phyloP scores from a whole-genome alignment of 2,888 invertebrate genomes.

The Eristalinus aeneus region DNA sequence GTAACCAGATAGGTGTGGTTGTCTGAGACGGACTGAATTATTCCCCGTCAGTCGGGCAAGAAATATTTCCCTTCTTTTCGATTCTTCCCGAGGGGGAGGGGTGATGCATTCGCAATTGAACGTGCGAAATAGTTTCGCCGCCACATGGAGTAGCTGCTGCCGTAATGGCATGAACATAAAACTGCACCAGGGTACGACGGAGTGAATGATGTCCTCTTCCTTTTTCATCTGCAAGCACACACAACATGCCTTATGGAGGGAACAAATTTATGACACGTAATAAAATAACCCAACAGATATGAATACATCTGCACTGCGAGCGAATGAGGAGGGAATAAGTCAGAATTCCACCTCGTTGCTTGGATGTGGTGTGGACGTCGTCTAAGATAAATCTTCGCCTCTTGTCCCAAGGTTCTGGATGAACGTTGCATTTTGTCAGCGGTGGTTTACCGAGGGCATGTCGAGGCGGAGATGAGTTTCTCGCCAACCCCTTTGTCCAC shows the following conservation, averaged over 20 bases:
- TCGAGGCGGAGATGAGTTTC: neutral
- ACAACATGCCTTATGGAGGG: neutral
- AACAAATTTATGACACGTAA: constrained; percentile 63
- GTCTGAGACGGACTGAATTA: constrained; percentile 1
- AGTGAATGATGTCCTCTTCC: neutral
- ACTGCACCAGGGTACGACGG: neutral
- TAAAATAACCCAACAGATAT: constrained; percentile 56
- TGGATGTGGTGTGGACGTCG: constrained; percentile 7
- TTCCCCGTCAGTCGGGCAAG: constrained; percentile 10
- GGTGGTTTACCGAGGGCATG: constrained; percentile 18
- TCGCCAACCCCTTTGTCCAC: constrained; percentile 15
- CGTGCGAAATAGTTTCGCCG: constrained; percentile 48
- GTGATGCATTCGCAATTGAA: constrained; percentile 59
- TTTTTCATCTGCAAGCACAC: neutral
- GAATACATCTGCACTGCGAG: constrained; percentile 18
- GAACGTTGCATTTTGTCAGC: constrained; percentile 40
- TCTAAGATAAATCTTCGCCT: constrained; percentile 61
- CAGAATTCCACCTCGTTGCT: constrained; percentile 27
- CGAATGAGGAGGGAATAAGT: constrained; percentile 10
- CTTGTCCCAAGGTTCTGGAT: constrained; percentile 41
- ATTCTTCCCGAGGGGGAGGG: constrained; percentile 35
- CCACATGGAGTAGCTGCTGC: constrained; percentile 7
- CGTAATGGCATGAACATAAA: constrained; percentile 25
- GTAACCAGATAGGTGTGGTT: constrained; percentile 63
- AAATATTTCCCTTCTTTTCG: neutral